Conservation (phyloP, 2,113 vertebrate species). For the Taxidea taxus region DNA sequence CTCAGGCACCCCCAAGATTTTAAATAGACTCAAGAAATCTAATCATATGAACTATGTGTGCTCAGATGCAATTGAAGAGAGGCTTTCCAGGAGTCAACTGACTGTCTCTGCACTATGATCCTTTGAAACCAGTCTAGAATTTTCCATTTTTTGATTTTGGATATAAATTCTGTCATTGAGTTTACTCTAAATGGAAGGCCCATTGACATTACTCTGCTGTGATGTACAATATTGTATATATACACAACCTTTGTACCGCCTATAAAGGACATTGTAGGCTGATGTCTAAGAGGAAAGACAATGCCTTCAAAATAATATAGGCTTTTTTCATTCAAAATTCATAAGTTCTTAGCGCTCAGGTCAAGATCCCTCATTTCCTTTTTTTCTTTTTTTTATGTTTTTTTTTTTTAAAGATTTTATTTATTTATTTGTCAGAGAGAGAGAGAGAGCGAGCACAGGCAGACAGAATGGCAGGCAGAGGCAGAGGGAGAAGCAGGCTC, state of each 20-base stretch:
- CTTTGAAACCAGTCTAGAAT: slow-evolving; percentile 1
- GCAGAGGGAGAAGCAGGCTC: too few relatives aligned
- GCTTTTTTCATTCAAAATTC: slow-evolving; percentile 38
- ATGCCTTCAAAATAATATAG: neutral
- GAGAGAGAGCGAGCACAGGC: too few relatives aligned
- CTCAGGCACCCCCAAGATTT: neutral
- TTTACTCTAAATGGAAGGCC: slow-evolving; percentile 13
- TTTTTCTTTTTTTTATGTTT: neutral
- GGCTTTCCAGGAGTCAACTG: neutral
- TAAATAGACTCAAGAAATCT: neutral
- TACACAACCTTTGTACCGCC: neutral
- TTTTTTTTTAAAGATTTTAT: too few relatives aligned
- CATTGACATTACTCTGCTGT: neutral
- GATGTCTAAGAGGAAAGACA: neutral
- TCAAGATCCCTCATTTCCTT: neutral
- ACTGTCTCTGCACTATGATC: neutral
- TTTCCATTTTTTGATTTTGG: slow-evolving; percentile 19
- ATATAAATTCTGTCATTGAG: slow-evolving; percentile 25
- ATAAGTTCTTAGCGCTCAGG: neutral
- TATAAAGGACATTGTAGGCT: neutral
- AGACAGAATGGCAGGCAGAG: too few relatives aligned
- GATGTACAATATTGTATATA: neutral
- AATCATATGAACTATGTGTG: neutral
- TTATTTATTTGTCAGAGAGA: too few relatives aligned
- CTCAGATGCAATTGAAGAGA: neutral